Evolutionary conservation across 2,888 invertebrate species (phyloP), one percentile per base, ranked within the genome.

Genomic region (Andrena camellia): DNA sequence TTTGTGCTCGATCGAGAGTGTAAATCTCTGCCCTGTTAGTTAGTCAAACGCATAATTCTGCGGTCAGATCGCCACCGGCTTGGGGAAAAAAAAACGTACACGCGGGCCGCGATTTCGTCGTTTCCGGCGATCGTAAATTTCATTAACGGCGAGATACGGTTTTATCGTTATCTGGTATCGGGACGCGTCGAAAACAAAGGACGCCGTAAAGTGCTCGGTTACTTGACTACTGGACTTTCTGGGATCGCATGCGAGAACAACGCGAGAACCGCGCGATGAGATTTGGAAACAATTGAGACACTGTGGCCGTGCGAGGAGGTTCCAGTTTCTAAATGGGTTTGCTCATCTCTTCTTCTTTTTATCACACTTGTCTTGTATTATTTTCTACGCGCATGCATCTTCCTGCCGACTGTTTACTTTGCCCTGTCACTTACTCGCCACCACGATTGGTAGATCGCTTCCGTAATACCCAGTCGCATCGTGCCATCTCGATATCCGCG

Each of bases 1-100:
- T 79, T 85, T 83, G 83, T 33, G 77, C 70, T 20, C 60, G 31
- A 13, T 59, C 59, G 26, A 3, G 75, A 83, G 31, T 78, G 86
- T 88, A 86, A 86, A 86, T 86, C 75, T 73, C 42, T 42, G 70
- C 42, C 57, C 67, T 54, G 78, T 86, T 88, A 83, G 79, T 88
- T 76, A 80, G 77, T 57, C 83, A 76, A 75, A 75, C 73, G 76
- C 71, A 77, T 85, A 80, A 88, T 86, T 80, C 86, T 78, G 68
- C 63, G 59, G 52, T 59, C 31, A 33, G 62, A 62, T 62, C 31
- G 31, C 6, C 31, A 29, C n/a, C 23, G 20, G 6, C 13, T 42
- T 42, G 13, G 29, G 13, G 64, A 62, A 70, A 62, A 70, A 79
- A 77, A 77, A 69, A 74, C 42, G 52, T n/a, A 52, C 50, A n/a